Evolutionary conservation across 2,797 vertebrate genomes (phyloP), one percentile per base, ranked within the genome.

Genomic region (Acanthis flammea): DNA sequence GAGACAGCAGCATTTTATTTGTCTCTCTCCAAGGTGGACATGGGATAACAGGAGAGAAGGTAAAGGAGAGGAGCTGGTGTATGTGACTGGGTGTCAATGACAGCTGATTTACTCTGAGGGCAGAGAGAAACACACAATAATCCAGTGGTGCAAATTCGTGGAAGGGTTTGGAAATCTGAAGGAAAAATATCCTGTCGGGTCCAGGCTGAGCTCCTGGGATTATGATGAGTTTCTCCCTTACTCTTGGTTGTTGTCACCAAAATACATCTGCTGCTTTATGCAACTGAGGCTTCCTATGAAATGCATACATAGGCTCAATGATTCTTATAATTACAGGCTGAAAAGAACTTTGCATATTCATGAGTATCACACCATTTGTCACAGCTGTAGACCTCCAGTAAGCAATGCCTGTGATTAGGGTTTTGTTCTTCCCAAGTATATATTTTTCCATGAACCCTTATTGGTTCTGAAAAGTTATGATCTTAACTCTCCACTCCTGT

Each of bases 391-490:
- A 94, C 82, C 95, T 94, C 92, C 79, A 94, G 96, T 86, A 92
- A 95, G 94, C 94, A 95, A 92, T 28, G 87, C 83, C 76, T 94
- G 66, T 94, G 95, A 96, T 94, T 91, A 96, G 91, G 90, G 92
- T 94, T 96, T 96, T 96, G 94, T 95, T 97, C 95, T 97, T 96
- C 94, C 73, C 83, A 84, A 94, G 92, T 94, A 94, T 91, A 94
- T 96, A 90, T 96, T 96, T 96, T 94, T 95, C 82, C 79, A 81
- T 16, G 70, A 94, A 78, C 73, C 79, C 85, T 97, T 96, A 95
- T 96, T 96, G 95, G 87, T 96, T 97, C 95, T 96, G 95, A 97
- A 95, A 97, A 97, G 96, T 95, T 95, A 95, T 94, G 95, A 95
- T 96, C 95, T 94, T 94, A 96, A 96, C 95, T 96, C 91, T 91